phyloP scores from a whole-genome alignment of 23 tunicate species.

The Diplosoma virens region DNA sequence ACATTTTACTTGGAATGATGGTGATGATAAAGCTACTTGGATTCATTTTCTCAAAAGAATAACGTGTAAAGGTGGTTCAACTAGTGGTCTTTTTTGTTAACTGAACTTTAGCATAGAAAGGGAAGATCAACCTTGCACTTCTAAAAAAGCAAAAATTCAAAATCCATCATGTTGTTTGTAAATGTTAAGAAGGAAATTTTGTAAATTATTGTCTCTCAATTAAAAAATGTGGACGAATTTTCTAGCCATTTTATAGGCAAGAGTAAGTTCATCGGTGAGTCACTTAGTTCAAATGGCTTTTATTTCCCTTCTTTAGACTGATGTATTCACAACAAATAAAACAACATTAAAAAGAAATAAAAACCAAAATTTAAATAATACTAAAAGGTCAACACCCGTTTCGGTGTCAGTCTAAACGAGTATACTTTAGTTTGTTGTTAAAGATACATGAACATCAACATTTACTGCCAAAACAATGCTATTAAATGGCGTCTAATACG shows the following conservation, averaged over 20 bases:
- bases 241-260: not conserved
- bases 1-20: constrained; percentile 14
- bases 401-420: not conserved
- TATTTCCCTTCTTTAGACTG: not conserved
- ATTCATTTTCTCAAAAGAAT: constrained; percentile 6
- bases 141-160: not conserved
- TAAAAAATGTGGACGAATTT: not conserved
- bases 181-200: not conserved
- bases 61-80: constrained; percentile 28
- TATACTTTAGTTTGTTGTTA: not conserved
- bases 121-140: not conserved
- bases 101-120: not conserved
- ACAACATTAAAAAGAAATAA: not conserved
- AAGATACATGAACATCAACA: not conserved
- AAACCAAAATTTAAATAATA: not conserved
- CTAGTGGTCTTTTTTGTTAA: too few relatives aligned
- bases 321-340: not conserved
- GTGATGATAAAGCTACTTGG: not conserved
- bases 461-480: constrained; percentile 24
- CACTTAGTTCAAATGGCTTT: not conserved
- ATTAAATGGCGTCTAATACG: constrained; percentile 12
- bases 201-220: not conserved
- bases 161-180: not conserved
- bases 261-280: not conserved
- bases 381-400: not conserved